Evolutionary conservation across 1,140 invertebrate species (phyloP), one percentile per base, ranked within the genome.

Genomic region (Lamellibrachia luymesi): DNA sequence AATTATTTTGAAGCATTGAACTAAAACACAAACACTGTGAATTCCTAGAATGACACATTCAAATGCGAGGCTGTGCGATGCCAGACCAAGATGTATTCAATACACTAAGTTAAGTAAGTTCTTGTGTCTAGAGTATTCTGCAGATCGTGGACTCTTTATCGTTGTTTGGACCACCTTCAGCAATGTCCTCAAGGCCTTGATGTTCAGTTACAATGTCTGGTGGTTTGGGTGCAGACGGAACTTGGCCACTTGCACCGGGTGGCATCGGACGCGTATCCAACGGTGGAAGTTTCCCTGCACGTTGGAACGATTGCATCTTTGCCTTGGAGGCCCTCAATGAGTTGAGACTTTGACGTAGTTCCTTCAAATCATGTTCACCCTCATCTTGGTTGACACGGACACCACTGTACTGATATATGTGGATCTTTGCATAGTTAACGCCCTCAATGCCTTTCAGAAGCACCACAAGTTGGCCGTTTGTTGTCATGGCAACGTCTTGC

Each of bases 401-500:
- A 13, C 51, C 51, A 91, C 56, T 90, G 38, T 38, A 90, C 64
- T 93, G 92, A 38, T 93, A 93, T 5, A 93, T 51, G 90, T 64
- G 90, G 25, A 93, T 52, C 52, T 93, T 51, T 49, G 93, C 89
- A 38, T 92, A 92, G n/a, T 93, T 52, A 7, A 93, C 90, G 7
- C 93, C 93, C 52, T 93, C 93, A 90, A 93, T 64, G 50, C 95
- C 95, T 5, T 56, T 90, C 25, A 96, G 91, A 91, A 96, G 93
- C 50, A 96, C 95, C 0, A 95, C 95, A 25, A 95, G 93, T 49
- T 95, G 95, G 25, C 94, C 93, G n/a, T 93, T 94, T 2, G 94
- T 93, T 7, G 95, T 95, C 7, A 95, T 93, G 10, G 95, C 95
- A 22, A 96, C 95, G 94, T 95, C 95, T 38, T 95, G 89, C 50